Evolutionary conservation across 2,113 vertebrate species (phyloP), one percentile per base, ranked within the genome.

Genomic region (Equus przewalskii): DNA sequence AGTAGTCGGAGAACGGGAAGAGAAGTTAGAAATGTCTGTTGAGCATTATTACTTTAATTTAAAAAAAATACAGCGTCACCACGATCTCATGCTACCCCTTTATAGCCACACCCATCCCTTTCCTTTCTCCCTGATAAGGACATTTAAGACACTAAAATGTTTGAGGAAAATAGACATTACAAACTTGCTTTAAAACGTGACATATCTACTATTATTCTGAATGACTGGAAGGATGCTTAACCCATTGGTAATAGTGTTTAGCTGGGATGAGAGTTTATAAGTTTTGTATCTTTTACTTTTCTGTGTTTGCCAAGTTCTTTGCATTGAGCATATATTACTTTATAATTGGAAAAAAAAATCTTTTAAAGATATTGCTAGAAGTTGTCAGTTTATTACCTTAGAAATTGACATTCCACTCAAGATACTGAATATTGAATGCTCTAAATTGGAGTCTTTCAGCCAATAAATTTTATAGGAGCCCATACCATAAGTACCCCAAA

Each of bases 281-380:
- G 69, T n/a, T 86, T 82, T 64, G 16, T 36, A 46, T 67, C 44
- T 69, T 92, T 73, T 65, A n/a, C 30, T 93, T 95, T 73, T 70
- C 41, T 36, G 28, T 70, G 33, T 92, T 92, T 84, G 46, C 41
- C 54, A 60, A 3, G 7, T 84, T 84, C 78, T 79, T 94, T 84
- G 41, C 28, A 83, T 58, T 94, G 69, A 73, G 16, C 56, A n/a
- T 67, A 18, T 80, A 73, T 84, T 51, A 79, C 18, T 93, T 95
- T 83, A 60, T 94, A 91, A 85, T 22, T 91, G 75, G 89, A 36
- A 83, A 92, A 93, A 84, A 96, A 67, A 28, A 67, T 79, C 10
- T 78, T 91, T 85, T n/a, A 81, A 94, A 81, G 51, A 7, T 86
- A 86, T 49, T 92, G 3, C 54, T 89, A 44, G n/a, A 89, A 81